phyloP scores from a whole-genome alignment of 2,113 vertebrate species.

The Pseudonaja textilis region DNA sequence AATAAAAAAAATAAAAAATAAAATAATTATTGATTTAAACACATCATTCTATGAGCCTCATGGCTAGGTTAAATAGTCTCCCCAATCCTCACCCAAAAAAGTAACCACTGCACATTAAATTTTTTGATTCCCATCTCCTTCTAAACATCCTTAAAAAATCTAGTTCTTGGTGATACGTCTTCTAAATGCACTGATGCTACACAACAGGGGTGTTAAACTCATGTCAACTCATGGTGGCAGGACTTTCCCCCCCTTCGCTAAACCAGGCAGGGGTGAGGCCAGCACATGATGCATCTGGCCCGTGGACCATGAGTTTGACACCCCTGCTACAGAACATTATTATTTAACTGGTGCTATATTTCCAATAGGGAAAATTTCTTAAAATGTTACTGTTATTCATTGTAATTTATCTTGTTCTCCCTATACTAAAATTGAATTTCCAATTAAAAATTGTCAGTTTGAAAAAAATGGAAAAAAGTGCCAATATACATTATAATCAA shows the following conservation, averaged over 20 bases:
- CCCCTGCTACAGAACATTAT: neutral
- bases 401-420: neutral
- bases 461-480: neutral
- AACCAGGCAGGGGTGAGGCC: no score
- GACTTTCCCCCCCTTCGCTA: no score
- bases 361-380: neutral
- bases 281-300: no score
- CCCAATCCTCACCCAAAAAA: neutral
- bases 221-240: no score
- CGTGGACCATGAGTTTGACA: no score
- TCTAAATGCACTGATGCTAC: neutral
- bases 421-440: neutral
- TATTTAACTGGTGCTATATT: neutral
- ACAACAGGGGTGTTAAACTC: neutral
- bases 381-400: neutral
- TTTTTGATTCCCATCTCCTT: neutral
- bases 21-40: neutral
- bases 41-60: neutral
- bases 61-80: neutral
- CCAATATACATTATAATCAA: neutral
- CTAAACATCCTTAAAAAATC: neutral
- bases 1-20: no score
- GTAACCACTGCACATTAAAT: neutral
- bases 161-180: neutral
- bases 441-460: neutral